Evolutionary conservation across 2,888 invertebrate species (phyloP).

Genomic region (Copidosoma aretas): DNA sequence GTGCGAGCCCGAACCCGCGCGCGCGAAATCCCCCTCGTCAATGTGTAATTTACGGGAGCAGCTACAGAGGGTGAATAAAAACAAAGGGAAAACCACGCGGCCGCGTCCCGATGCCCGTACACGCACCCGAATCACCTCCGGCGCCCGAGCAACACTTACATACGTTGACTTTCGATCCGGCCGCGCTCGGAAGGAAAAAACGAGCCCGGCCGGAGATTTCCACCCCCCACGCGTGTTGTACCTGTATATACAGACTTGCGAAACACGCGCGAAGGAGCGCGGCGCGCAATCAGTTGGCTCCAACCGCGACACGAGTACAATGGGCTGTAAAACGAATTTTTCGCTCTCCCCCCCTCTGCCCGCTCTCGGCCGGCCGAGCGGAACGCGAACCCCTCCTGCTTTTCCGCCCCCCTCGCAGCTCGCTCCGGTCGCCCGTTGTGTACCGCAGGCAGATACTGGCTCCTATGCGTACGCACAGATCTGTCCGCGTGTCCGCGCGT

Average conservation of each 20-base stretch:
- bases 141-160: no score
- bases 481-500: neutral
- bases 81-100: neutral
- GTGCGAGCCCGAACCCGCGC: neutral
- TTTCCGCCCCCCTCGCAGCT: no score
- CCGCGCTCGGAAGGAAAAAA: slow-evolving; percentile 17
- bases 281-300: slow-evolving; percentile 39
- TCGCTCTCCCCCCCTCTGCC: slow-evolving; percentile 23
- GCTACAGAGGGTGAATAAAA: neutral
- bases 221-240: neutral
- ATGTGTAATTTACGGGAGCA: neutral
- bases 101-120: neutral
- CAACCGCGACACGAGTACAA: slow-evolving; percentile 40
- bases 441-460: neutral
- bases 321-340: slow-evolving; percentile 42
- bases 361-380: neutral
- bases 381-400: neutral
- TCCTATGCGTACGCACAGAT: neutral
- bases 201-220: slow-evolving; percentile 24
- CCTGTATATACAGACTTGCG: no score
- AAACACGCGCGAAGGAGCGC: neutral
- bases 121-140: no score
- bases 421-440: slow-evolving; percentile 16
- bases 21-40: neutral
- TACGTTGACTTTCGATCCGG: slow-evolving; percentile 31